Evolutionary conservation across 2,888 invertebrate genomes (phyloP).

Genomic region (Morinoia aosen): DNA sequence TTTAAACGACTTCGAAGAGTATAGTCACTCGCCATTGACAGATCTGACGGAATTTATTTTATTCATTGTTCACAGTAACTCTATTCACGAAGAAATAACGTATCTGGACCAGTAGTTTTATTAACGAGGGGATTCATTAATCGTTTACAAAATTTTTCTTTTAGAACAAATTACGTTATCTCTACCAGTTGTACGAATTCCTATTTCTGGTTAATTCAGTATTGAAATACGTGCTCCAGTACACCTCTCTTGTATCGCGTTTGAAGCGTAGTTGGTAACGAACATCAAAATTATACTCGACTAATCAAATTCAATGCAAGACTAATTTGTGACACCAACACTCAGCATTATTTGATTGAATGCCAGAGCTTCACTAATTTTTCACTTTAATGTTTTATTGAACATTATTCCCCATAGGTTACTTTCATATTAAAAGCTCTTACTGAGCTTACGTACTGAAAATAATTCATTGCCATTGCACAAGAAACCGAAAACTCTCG

Average conservation of each 20-base stretch:
- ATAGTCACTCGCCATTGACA: too few relatives aligned
- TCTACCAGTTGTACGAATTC: neutral
- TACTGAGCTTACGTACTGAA: neutral
- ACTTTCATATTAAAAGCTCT: neutral
- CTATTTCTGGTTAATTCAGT: neutral
- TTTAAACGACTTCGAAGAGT: neutral
- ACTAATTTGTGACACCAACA: too few relatives aligned
- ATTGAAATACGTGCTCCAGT: neutral
- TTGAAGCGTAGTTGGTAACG: neutral
- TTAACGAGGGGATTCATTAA: neutral
- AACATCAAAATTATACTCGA: too few relatives aligned
- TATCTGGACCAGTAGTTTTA: neutral
- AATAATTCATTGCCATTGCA: neutral
- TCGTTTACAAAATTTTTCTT: neutral
- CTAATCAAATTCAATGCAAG: too few relatives aligned
- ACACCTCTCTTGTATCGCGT: neutral
- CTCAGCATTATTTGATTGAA: too few relatives aligned
- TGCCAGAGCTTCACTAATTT: neutral
- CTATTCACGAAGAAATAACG: neutral
- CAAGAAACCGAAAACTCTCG: neutral
- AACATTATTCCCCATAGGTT: neutral
- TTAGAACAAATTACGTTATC: neutral
- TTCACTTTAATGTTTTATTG: neutral
- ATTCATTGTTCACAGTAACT: neutral
- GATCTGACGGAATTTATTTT: neutral